A percentile compares a stretch with the other conserved stretches of the same genome.
phyloP scores from a whole-genome alignment of 1,140 invertebrate species.

The Elysia chlorotica region DNA sequence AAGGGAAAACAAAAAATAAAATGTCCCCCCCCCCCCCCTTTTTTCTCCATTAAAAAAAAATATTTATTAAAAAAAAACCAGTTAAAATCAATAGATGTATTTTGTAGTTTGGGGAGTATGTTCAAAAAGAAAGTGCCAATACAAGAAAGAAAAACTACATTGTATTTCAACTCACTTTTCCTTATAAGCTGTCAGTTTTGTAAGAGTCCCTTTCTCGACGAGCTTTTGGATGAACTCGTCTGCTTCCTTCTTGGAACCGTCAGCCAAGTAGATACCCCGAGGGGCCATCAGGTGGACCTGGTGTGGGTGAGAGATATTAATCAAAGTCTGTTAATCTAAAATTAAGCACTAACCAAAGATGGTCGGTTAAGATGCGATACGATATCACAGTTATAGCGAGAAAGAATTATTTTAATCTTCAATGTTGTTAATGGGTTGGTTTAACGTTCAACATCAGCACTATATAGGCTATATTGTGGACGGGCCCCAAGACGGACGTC shows the following conservation, averaged over 20 bases:
- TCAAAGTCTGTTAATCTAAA: too few relatives aligned
- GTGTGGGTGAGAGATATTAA: not conserved
- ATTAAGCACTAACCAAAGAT: not conserved
- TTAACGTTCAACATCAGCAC: not conserved
- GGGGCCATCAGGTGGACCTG: conserved; percentile 76
- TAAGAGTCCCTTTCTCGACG: conserved; percentile 73
- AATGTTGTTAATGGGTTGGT: not conserved
- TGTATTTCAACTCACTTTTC: conserved; percentile 90
- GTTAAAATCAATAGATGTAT: not conserved
- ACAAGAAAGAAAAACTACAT: too few relatives aligned
- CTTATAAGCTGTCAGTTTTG: conserved; percentile 79
- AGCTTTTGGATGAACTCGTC: conserved; percentile 66
- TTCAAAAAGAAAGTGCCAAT: too few relatives aligned
- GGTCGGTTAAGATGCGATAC: not conserved
- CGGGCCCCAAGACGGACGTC: too few relatives aligned
- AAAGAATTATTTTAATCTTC: too few relatives aligned
- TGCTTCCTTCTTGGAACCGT: conserved; percentile 85
- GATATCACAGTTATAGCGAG: not conserved
- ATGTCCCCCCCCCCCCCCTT: too few relatives aligned
- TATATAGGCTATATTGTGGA: too few relatives aligned
- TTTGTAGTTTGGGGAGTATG: not conserved
- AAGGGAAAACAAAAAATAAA: too few relatives aligned
- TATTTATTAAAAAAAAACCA: not conserved
- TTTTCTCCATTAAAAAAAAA: too few relatives aligned
- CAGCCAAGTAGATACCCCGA: conserved; percentile 86